phyloP scores from a whole-genome alignment of 30 jellyfish, hydroid and myxozoan genomes.

The Catostylus mosaicus region DNA sequence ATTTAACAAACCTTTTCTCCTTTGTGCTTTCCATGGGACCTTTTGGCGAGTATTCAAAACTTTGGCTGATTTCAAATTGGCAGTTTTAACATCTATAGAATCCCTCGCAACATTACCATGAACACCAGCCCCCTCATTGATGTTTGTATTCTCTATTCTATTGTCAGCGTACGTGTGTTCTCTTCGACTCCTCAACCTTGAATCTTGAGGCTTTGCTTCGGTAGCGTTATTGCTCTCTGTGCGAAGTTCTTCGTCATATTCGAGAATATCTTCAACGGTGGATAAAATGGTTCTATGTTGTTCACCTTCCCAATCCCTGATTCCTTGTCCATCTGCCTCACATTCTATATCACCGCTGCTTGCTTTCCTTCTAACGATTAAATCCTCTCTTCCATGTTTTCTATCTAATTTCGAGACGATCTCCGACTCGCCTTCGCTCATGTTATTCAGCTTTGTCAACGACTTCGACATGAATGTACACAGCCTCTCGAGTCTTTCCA shows the following conservation, averaged over 20 bases:
- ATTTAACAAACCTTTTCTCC: not conserved
- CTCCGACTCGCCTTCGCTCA: slow-evolving; percentile 64
- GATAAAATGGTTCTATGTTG: not conserved
- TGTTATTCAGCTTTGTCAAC: slow-evolving; percentile 52
- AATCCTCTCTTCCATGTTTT: slow-evolving; percentile 49
- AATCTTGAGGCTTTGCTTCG: not conserved
- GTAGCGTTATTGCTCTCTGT: not conserved
- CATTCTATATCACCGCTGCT: not conserved
- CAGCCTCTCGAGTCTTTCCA: slow-evolving; percentile 51
- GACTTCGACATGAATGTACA: slow-evolving; percentile 68
- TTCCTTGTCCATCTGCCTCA: not conserved
- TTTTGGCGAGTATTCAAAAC: not conserved
- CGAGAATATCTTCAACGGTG: not conserved
- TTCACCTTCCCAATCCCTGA: not conserved
- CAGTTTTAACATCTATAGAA: not conserved
- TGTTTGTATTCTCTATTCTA: not conserved
- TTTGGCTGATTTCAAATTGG: not conserved
- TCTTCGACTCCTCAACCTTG: not conserved
- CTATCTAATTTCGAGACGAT: slow-evolving; percentile 37
- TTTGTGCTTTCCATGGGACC: not conserved
- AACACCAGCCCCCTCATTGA: not conserved
- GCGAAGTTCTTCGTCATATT: not conserved
- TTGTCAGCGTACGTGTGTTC: not conserved
- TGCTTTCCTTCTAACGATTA: slow-evolving; percentile 40
- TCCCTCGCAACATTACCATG: not conserved